Evolutionary conservation across 2,797 vertebrate species (phyloP).

Genomic region (Platalea minor): DNA sequence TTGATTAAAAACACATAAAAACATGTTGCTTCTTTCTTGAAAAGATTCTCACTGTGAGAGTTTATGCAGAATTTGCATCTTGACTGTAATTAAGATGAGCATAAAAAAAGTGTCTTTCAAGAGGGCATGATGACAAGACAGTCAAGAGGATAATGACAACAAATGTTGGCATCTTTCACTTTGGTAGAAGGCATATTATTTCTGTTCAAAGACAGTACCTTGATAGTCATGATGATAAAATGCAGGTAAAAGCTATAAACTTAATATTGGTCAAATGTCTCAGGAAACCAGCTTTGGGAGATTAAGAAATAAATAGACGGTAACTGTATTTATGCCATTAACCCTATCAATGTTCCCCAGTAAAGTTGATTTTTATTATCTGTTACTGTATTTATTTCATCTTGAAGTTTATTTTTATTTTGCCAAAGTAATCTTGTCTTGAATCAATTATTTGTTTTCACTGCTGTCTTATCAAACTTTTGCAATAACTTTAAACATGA

Average conservation of each 20-base stretch:
- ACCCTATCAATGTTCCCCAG: not conserved
- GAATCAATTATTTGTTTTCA: slow-evolving; percentile 11
- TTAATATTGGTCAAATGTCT: not conserved
- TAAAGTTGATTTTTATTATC: not conserved
- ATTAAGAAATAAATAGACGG: not conserved
- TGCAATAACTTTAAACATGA: slow-evolving; percentile 30
- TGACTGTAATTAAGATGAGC: slow-evolving; percentile 1
- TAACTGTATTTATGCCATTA: not conserved
- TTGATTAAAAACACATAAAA: not conserved
- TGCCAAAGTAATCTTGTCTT: not conserved
- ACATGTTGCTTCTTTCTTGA: not conserved
- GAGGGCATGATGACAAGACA: not conserved
- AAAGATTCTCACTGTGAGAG: not conserved
- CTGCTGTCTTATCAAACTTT: slow-evolving; percentile 1
- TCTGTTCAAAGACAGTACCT: not conserved
- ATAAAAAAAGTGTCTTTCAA: not conserved
- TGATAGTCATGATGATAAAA: not conserved
- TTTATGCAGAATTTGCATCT: not conserved
- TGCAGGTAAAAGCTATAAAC: not conserved
- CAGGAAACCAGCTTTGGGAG: not conserved
- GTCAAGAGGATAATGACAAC: not conserved
- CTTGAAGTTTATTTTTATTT: not conserved
- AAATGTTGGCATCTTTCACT: not conserved
- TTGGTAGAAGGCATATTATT: not conserved
- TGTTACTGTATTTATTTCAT: not conserved